Conservation (phyloP, 2,113 vertebrate species). For the Corythaixoides concolor region DNA sequence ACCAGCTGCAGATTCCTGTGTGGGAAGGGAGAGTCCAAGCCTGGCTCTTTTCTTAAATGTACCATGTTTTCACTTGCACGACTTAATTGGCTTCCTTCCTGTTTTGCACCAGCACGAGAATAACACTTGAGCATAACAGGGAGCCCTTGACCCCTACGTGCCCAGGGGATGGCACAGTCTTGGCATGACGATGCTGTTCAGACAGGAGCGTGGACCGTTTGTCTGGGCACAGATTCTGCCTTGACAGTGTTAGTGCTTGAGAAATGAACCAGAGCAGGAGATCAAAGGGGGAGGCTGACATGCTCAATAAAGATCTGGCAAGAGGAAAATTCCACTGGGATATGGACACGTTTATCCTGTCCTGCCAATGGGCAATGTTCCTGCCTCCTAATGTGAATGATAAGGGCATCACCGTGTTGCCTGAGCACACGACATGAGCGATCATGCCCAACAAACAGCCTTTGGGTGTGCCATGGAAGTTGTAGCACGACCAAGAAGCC, state of each 20-base stretch:
- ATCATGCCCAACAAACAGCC: constrained; percentile 56
- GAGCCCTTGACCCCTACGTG: background rate
- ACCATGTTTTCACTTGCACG: constrained; percentile 18
- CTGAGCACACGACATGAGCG: constrained; percentile 29
- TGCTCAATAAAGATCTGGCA: background rate
- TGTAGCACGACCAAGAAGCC: constrained; percentile 57
- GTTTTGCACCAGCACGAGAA: background rate
- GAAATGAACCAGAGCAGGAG: constrained; percentile 14
- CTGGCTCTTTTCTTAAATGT: background rate
- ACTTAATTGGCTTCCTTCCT: background rate
- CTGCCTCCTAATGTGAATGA: constrained; percentile 53
- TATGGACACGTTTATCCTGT: constrained; percentile 58
- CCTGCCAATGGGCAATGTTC: constrained; percentile 60
- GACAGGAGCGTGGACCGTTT: background rate
- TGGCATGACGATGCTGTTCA: background rate
- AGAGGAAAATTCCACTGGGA: background rate
- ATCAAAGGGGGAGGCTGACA: constrained; percentile 34
- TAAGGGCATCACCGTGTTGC: constrained; percentile 44
- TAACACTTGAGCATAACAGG: background rate
- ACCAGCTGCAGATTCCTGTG: constrained; percentile 44
- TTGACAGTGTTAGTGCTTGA: background rate
- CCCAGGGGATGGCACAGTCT: background rate
- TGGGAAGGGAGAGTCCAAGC: constrained; percentile 29
- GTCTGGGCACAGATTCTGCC: background rate
- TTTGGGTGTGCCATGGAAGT: constrained; percentile 21